These are phyloP conservation scores for Leptinotarsa texana DNA, from an alignment of 1,140 invertebrate genomes.

Conservation along the genomic window DNA sequence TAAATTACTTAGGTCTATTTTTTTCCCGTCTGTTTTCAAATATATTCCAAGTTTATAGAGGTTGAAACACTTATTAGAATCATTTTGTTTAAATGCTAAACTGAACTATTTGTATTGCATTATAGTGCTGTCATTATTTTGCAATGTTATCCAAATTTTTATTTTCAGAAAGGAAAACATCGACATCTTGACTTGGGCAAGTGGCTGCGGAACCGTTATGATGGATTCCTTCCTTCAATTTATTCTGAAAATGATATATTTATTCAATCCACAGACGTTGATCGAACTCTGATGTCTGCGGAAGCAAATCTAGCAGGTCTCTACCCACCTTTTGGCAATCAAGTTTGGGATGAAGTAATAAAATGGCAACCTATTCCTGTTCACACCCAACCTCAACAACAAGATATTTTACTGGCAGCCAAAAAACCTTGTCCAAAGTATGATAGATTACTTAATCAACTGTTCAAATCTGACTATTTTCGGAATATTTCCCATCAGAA, in stretches of 20 bases:
- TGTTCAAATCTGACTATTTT: conserved; percentile 64
- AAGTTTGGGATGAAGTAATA: conserved; percentile 71
- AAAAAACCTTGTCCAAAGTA: conserved; percentile 72
- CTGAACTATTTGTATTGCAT: too few relatives aligned
- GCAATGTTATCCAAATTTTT: neutral
- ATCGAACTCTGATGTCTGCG: conserved; percentile 90
- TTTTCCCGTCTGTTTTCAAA: too few relatives aligned
- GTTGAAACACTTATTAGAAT: too few relatives aligned
- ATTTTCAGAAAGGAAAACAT: conserved; percentile 70
- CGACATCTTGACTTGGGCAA: conserved; percentile 80
- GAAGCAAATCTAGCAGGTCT: conserved; percentile 81
- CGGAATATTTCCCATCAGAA: conserved; percentile 64
- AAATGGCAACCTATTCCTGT: conserved; percentile 90
- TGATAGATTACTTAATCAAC: conserved; percentile 59
- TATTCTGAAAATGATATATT: conserved; percentile 58
- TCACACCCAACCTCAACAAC: conserved; percentile 70
- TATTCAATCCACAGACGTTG: conserved; percentile 77
- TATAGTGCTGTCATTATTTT: too few relatives aligned
- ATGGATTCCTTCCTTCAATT: conserved; percentile 58
- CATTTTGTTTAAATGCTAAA: too few relatives aligned
- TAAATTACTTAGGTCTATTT: too few relatives aligned
- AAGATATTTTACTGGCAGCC: conserved; percentile 64
- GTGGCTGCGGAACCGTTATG: conserved; percentile 75
- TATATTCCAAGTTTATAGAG: too few relatives aligned
- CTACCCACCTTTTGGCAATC: conserved; percentile 65